Percentiles rank a stretch among this genome's conserved stretches.
Conservation (phyloP, 2,888 invertebrate species). For the Microchrysa polita region DNA sequence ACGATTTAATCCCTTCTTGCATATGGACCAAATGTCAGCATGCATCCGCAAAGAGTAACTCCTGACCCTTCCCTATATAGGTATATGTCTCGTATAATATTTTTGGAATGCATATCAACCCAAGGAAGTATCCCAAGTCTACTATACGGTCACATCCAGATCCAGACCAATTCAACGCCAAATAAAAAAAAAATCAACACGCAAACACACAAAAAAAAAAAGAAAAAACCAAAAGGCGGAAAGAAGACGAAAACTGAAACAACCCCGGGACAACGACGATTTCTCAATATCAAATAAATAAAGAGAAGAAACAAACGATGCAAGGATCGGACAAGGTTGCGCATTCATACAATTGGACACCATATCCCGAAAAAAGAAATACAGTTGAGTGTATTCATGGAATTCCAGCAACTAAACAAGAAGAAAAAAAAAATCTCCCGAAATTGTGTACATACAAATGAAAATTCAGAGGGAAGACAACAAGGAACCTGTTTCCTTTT, state of each 20-base stretch:
- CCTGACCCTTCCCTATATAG: slow-evolving; percentile 10
- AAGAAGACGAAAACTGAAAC: too few relatives aligned
- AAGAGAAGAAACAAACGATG: slow-evolving; percentile 7
- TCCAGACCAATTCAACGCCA: neutral
- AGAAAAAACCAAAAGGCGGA: neutral
- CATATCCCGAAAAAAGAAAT: neutral
- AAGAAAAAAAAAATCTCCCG: too few relatives aligned
- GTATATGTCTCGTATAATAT: too few relatives aligned
- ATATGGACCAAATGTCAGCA: neutral
- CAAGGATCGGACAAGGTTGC: neutral
- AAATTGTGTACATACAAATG: neutral
- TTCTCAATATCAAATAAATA: neutral
- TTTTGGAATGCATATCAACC: slow-evolving; percentile 8
- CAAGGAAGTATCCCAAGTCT: neutral
- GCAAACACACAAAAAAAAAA: neutral
- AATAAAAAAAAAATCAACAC: neutral
- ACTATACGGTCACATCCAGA: neutral
- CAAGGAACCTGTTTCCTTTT: slow-evolving; percentile 11
- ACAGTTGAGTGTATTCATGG: neutral
- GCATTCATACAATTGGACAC: slow-evolving; percentile 8
- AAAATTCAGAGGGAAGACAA: slow-evolving; percentile 10
- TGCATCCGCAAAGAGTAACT: neutral
- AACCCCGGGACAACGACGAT: too few relatives aligned
- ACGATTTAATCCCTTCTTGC: neutral
- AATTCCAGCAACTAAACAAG: too few relatives aligned